Conservation (phyloP, 2,113 vertebrate species). For the Gobiocypris rarus region DNA sequence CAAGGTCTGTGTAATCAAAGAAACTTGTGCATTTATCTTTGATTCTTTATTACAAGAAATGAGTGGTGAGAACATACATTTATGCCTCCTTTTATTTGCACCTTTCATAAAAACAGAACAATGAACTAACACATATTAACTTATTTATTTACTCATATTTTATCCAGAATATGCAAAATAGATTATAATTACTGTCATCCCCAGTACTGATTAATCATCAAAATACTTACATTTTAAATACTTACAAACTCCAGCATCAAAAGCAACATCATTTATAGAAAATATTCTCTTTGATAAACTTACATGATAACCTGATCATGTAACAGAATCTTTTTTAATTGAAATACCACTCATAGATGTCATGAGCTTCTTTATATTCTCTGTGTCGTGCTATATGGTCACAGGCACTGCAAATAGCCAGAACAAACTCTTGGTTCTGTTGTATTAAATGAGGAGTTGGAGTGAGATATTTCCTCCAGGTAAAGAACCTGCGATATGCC, state of each 20-base stretch:
- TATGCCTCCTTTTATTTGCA: too few species aligned
- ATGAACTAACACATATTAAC: too few species aligned
- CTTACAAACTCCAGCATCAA: background rate
- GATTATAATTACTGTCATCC: too few species aligned
- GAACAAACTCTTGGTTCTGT: constrained; percentile 69
- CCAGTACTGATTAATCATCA: too few species aligned
- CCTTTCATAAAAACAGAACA: too few species aligned
- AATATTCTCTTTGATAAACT: background rate
- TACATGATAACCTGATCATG: background rate
- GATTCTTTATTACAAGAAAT: too few species aligned
- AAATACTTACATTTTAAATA: too few species aligned
- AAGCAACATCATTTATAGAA: background rate
- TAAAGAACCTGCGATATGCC: constrained; percentile 84
- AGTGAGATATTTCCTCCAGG: constrained; percentile 81
- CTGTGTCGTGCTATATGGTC: constrained; percentile 79
- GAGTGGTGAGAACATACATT: too few species aligned
- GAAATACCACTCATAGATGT: constrained; percentile 89
- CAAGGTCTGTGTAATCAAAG: too few species aligned
- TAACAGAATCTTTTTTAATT: constrained; percentile 58
- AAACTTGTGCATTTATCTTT: too few species aligned
- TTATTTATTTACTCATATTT: too few species aligned
- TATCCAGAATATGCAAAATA: too few species aligned
- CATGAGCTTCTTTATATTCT: constrained; percentile 79
- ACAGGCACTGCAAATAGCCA: constrained; percentile 81
- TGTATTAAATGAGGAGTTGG: constrained; percentile 77